Conservation (phyloP, 1,140 invertebrate genomes). For the Drosophila saltans region DNA sequence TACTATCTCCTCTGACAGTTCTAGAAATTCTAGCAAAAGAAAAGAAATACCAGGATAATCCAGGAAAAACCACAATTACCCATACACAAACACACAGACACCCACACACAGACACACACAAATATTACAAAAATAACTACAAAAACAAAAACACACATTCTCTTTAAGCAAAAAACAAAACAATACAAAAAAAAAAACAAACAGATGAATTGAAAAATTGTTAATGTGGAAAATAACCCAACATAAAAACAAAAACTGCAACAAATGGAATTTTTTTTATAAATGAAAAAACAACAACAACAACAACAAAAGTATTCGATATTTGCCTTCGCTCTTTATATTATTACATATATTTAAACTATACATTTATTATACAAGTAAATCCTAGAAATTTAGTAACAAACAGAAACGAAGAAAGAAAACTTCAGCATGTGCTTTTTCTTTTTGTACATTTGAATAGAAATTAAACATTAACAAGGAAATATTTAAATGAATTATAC, state of each 20-base stretch:
- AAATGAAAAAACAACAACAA: conserved; percentile 44
- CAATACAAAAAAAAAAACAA: conserved; percentile 13
- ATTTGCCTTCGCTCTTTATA: conserved; percentile 80
- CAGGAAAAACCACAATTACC: neutral
- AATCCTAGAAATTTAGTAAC: conserved; percentile 19
- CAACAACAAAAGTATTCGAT: conserved; percentile 79
- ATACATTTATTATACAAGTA: conserved; percentile 34
- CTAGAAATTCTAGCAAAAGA: conserved; percentile 38
- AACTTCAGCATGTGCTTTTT: conserved; percentile 44
- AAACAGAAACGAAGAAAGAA: conserved; percentile 35
- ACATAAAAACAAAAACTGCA: conserved; percentile 36
- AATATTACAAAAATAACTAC: neutral
- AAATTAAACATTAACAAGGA: conserved; percentile 58
- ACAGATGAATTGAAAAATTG: neutral
- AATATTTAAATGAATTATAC: conserved; percentile 81
- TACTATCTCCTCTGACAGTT: conserved; percentile 58
- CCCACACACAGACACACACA: conserved; percentile 18
- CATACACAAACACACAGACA: conserved; percentile 23
- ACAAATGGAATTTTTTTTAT: conserved; percentile 61
- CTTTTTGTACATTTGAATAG: conserved; percentile 25
- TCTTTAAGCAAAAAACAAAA: conserved; percentile 36
- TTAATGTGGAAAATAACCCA: conserved; percentile 14
- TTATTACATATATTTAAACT: conserved; percentile 56
- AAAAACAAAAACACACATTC: conserved; percentile 46
- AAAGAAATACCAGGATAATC: neutral